Base-by-base conservation (phyloP, 2,113 vertebrate genomes). In the Uria lomvia region DNA sequence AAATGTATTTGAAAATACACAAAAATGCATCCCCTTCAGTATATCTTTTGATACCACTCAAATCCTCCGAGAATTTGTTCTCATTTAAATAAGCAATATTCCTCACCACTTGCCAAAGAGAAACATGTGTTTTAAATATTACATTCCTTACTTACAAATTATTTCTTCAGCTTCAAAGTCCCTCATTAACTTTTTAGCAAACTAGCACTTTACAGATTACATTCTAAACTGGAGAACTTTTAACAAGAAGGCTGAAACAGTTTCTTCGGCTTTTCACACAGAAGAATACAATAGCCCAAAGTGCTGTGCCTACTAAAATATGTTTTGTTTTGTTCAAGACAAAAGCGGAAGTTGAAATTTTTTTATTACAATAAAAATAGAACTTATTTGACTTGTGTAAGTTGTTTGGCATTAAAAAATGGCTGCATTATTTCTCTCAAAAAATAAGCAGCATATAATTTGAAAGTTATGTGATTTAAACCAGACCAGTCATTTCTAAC, bases 341-440 rank as follows among this genome's bases (percentile, higher is more conserved):
- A 78, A 81, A 95, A 91, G 81, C 49, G 73, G 52, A 91, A 83
- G 12, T 71, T 63, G 14, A 34, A 17, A 5, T 47, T 85, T 71
- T 70, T 43, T 91, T 49, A 38, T 81, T 85, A 78, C 32, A 92
- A n/a, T 85, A 90, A 92, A 95, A 97, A 91, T 87, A 84, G 56
- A 74, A 74, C 22, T 52, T 43, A 60, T 45, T 73, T 90, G 32
- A 92, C 43, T 74, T 84, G 10, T 67, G 20, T 84, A 70, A 76
- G 16, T 86, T 78, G 85, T 75, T 96, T 92, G 79, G 62, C 86
- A 84, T 81, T 91, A 62, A 66, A 94, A 85, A 36, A 5, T 47
- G 50, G 93, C 50, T 53, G 32, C 53, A 42, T 62, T 90, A 24
- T 87, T 82, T 90, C 50, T 70, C 29, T 75, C 36, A 59, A 85